Conservation (phyloP, 2,888 invertebrate genomes). For the Megaustenia siamemsis region DNA sequence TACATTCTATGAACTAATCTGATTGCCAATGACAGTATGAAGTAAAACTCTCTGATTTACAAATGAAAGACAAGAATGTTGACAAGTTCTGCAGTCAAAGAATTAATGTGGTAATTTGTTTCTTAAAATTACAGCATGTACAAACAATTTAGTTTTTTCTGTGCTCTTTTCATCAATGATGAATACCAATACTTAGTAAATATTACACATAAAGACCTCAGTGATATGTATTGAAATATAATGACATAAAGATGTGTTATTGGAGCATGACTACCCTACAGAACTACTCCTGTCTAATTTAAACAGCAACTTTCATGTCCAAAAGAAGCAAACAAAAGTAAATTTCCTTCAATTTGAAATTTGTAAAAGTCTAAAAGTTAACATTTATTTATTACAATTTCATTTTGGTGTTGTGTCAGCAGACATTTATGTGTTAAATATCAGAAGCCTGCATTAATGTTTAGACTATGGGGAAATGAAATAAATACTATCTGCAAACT, state of each 20-base stretch:
- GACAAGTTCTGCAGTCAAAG: too few relatives aligned
- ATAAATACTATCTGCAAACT: conserved; percentile 42
- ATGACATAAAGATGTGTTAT: not conserved
- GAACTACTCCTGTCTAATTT: not conserved
- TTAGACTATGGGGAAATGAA: conserved; percentile 23
- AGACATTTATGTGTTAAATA: conserved; percentile 32
- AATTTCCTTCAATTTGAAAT: not conserved
- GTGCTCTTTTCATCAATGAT: too few relatives aligned
- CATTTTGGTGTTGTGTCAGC: conserved; percentile 41
- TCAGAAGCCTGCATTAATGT: conserved; percentile 32
- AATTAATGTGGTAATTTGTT: too few relatives aligned
- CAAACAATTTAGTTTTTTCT: too few relatives aligned
- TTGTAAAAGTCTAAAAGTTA: not conserved
- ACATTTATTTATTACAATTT: not conserved
- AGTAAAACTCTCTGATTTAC: too few relatives aligned
- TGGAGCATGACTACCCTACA: not conserved
- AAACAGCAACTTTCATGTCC: not conserved
- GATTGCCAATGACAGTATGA: too few relatives aligned
- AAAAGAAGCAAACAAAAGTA: not conserved
- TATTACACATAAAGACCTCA: too few relatives aligned
- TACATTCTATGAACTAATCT: too few relatives aligned
- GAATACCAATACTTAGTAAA: too few relatives aligned
- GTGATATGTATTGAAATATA: not conserved
- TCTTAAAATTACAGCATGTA: too few relatives aligned
- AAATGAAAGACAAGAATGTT: too few relatives aligned